These are phyloP conservation scores for Pherbina coryleti DNA, from an alignment of 2,888 invertebrate genomes.

Conservation along the genomic window DNA sequence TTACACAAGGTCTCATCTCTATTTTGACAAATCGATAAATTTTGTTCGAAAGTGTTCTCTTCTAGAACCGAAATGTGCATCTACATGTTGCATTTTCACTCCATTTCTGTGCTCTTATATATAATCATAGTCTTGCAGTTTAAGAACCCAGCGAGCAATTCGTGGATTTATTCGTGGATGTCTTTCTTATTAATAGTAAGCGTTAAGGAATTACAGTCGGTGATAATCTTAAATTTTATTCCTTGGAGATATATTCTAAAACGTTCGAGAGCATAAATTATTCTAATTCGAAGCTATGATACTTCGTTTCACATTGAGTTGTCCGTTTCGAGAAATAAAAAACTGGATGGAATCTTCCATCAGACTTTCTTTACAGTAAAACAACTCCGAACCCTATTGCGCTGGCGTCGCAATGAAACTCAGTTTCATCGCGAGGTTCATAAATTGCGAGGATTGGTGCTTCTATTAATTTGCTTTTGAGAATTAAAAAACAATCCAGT, in stretches of 20 bases:
- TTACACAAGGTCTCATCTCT: no score
- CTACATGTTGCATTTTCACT: no score
- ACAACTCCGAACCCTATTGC: slow-evolving; percentile 57
- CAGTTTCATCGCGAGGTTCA: slow-evolving; percentile 52
- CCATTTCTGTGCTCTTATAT: no score
- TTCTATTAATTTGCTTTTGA: slow-evolving; percentile 38
- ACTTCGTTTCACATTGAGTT: no score
- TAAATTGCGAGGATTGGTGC: slow-evolving; percentile 49
- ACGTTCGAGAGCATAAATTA: no score
- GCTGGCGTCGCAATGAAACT: no score
- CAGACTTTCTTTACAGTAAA: slow-evolving; percentile 53
- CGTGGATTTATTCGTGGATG: neutral
- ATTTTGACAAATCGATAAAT: neutral
- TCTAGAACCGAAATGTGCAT: no score
- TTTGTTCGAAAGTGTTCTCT: neutral
- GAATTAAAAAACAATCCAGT: slow-evolving; percentile 35
- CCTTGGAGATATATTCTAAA: no score
- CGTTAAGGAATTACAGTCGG: slow-evolving; percentile 10
- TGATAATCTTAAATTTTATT: no score
- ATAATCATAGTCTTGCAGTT: no score
- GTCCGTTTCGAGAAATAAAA: no score
- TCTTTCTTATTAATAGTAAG: neutral
- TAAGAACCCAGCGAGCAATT: neutral
- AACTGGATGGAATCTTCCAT: slow-evolving; percentile 43
- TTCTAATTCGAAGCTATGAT: no score